Conservation (phyloP, 1,140 invertebrate genomes). For the Bicyclus anynana region DNA sequence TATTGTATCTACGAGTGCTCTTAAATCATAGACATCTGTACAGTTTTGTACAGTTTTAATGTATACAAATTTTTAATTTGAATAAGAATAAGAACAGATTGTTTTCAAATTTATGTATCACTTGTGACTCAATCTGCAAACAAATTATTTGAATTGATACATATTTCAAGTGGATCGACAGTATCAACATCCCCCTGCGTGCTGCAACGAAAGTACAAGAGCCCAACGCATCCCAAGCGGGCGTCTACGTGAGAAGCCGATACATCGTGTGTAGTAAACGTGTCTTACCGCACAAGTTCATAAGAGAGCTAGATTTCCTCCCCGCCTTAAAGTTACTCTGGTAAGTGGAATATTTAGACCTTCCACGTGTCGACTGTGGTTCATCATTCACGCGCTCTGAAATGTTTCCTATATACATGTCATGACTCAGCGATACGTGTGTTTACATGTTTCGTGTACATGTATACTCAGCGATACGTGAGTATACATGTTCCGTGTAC, state of each 20-base stretch:
- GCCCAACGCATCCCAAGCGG: constrained; percentile 61
- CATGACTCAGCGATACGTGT: no score
- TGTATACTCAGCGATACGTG: no score
- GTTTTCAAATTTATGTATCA: no score
- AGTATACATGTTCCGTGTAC: no score
- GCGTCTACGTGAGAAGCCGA: constrained; percentile 45
- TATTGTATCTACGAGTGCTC: no score
- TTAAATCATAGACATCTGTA: no score
- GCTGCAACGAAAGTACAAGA: constrained; percentile 51
- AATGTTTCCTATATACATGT: constrained; percentile 65
- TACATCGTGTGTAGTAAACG: constrained; percentile 55
- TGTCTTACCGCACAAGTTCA: constrained; percentile 95
- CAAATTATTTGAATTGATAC: no score
- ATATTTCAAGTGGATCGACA: background rate
- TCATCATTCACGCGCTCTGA: constrained; percentile 82
- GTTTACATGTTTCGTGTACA: constrained; percentile 62
- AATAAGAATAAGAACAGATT: no score
- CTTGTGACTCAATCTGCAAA: no score
- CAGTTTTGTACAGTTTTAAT: no score
- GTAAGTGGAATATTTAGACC: constrained; percentile 89
- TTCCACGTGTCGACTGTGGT: constrained; percentile 86
- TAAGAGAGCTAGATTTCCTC: constrained; percentile 94
- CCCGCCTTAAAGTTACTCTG: constrained; percentile 87
- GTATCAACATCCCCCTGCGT: constrained; percentile 24
- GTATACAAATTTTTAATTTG: no score